Evolutionary conservation across 2,797 vertebrate genomes (phyloP), one percentile per base, ranked within the genome.

Genomic region (Cygnus olor): DNA sequence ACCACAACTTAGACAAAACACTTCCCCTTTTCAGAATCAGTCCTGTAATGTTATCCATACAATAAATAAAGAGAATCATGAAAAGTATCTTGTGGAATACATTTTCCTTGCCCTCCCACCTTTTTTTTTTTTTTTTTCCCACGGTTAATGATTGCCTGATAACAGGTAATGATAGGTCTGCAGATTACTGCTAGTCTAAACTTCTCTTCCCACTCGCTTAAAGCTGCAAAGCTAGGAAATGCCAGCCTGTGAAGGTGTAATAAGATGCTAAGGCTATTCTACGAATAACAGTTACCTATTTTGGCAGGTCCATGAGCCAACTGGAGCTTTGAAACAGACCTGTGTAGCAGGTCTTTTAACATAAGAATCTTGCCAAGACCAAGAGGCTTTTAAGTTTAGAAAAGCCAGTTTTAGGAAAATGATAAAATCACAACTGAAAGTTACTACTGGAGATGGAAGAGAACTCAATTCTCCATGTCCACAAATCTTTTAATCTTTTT

Each of bases 121-220:
- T 84, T 91, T 90, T 53, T 53, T 27, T 38, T 92, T 91, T 25
- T 8, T 86, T 91, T 91, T 51, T 76, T 15, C n/a, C 15, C 20
- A 28, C 44, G 42, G n/a, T 40, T 76, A 91, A 56, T 69, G 44
- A 68, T 65, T 77, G 25, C 11, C 45, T 89, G 51, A 65, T 70
- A 70, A 84, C 51, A 81, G 36, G 24, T 44, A 64, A 85, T 69
- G 61, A 85, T 49, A 66, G 36, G 25, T 63, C 36, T 85, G 38
- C 14, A 74, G 69, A 78, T 85, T 96, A 38, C 22, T 3, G 30
- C 22, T 24, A 36, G 21, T n/a, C 44, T 88, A 77, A 90, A 89
- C 49, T 85, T 89, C 56, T 58, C 36, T 88, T 69, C 32, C 34
- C 8, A 44, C 40, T 45, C n/a, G 6, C 14, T 88, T 69, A 79